These are phyloP conservation scores for Mus musculus DNA, from an alignment of 2,113 vertebrate genomes.

Conservation along the genomic window DNA sequence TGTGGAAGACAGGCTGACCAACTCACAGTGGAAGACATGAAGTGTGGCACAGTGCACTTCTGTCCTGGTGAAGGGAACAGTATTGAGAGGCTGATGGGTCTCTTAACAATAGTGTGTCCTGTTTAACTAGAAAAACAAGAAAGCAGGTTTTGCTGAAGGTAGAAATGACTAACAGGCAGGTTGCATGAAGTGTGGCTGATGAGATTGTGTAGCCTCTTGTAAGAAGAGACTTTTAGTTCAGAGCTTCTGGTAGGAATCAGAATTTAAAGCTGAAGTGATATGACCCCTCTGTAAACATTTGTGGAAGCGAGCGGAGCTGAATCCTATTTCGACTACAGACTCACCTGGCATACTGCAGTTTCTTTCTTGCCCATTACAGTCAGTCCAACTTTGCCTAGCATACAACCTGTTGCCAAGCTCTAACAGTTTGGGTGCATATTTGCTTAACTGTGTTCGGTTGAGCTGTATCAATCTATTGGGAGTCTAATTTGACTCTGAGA, in stretches of 20 bases:
- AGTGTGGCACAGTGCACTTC: background rate
- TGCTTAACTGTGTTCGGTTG: background rate
- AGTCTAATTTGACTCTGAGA: conserved; percentile 50
- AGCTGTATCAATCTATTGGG: background rate
- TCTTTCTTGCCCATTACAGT: background rate
- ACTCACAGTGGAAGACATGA: background rate
- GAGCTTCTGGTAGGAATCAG: background rate
- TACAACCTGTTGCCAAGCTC: background rate
- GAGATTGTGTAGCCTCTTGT: conserved; percentile 41
- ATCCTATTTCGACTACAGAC: background rate
- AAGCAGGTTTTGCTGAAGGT: conserved; percentile 18
- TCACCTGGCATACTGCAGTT: background rate
- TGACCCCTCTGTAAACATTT: background rate
- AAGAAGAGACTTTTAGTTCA: conserved; percentile 49
- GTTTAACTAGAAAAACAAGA: conserved; percentile 32
- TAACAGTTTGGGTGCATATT: background rate
- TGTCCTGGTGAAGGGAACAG: background rate
- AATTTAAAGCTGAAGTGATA: conserved; percentile 44
- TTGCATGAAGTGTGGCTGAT: background rate
- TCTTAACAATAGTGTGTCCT: background rate
- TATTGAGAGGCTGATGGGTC: background rate
- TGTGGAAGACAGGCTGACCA: background rate
- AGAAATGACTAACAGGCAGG: conserved; percentile 58
- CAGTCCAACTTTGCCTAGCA: background rate
- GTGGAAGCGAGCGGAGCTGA: conserved; percentile 42